Conservation (phyloP, 2,797 vertebrate genomes). For the Oreochromis mossambicus region DNA sequence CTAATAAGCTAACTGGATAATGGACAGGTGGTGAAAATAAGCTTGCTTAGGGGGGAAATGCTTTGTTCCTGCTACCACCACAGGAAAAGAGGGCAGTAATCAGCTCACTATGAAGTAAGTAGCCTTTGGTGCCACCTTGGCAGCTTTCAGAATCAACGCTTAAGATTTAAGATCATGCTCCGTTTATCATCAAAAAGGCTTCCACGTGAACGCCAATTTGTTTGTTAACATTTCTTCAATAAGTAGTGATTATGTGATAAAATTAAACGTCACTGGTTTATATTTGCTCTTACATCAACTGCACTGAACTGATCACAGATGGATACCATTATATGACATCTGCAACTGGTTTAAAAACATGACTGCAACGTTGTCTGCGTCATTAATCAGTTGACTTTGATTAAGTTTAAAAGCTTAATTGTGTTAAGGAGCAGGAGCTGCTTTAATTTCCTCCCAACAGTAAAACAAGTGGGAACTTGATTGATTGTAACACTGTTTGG, state of each 20-base stretch:
- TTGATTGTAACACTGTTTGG: neutral
- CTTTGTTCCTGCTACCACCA: neutral
- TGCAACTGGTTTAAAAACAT: neutral
- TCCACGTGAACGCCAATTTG: neutral
- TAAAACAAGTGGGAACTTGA: neutral
- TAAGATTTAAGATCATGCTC: conserved; percentile 5
- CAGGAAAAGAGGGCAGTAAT: neutral
- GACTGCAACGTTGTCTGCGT: neutral
- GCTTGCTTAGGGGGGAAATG: neutral
- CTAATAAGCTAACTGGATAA: neutral
- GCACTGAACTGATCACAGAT: neutral
- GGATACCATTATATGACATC: neutral
- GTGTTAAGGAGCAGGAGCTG: neutral
- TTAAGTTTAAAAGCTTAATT: neutral
- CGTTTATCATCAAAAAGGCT: conserved; percentile 2
- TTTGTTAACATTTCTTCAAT: conserved; percentile 1
- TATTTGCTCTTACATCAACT: neutral
- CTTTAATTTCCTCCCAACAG: neutral
- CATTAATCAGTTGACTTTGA: conserved; percentile 1
- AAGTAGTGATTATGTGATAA: neutral
- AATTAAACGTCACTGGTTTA: neutral
- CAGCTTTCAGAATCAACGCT: neutral
- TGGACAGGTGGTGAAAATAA: conserved; percentile 15
- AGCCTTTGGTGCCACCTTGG: neutral
- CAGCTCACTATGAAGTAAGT: neutral